Percentiles rank a stretch among this genome's conserved stretches.
phyloP scores from a whole-genome alignment of 2,797 vertebrate species.

The Thamnophis elegans region DNA sequence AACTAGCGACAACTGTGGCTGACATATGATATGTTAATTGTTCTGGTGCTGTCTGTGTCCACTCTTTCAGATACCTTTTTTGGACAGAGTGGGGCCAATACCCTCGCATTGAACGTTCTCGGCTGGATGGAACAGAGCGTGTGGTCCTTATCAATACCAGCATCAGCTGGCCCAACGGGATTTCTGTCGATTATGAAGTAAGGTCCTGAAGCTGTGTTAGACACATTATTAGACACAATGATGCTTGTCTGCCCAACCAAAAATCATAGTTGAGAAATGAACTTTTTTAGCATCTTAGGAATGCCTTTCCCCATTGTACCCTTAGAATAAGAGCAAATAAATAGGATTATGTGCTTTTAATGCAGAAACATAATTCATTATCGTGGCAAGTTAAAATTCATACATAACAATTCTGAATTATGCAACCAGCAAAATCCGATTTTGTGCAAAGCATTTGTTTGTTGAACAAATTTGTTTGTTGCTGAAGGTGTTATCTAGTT shows the following conservation, averaged over 20 bases:
- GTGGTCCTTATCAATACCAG: constrained; percentile 88
- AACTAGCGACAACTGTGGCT: neutral
- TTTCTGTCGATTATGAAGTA: constrained; percentile 95
- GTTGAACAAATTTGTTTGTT: neutral
- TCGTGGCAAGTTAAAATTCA: neutral
- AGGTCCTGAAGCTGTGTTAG: neutral
- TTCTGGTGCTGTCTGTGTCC: neutral
- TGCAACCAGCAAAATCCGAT: neutral
- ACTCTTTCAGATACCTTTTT: constrained; percentile 85
- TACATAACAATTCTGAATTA: neutral
- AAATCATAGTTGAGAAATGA: neutral
- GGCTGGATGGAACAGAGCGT: constrained; percentile 87
- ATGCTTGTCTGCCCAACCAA: neutral
- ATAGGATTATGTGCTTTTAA: neutral
- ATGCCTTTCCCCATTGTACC: neutral
- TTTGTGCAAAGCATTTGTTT: neutral
- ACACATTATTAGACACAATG: neutral
- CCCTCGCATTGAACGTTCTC: constrained; percentile 92
- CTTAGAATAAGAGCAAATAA: neutral
- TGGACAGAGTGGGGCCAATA: constrained; percentile 99
- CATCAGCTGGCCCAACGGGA: constrained; percentile 98
- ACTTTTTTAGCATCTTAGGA: neutral
- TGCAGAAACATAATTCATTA: neutral
- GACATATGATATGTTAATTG: neutral
- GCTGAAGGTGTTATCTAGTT: too few relatives aligned